These are phyloP conservation scores for Pagrus major DNA, from an alignment of 2,113 vertebrate species.

Conservation along the genomic window DNA sequence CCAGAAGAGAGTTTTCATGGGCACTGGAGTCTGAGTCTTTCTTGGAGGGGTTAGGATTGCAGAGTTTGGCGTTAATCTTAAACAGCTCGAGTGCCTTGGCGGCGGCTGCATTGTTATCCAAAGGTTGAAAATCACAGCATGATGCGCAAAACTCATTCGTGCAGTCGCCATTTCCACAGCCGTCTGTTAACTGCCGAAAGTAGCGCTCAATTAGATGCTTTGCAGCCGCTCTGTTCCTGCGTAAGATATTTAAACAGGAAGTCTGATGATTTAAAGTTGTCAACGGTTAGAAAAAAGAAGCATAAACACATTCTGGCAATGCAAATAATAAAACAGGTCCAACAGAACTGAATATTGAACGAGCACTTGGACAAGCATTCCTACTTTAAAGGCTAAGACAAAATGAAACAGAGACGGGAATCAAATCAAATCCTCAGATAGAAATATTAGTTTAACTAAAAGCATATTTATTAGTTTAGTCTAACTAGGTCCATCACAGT, in stretches of 20 bases:
- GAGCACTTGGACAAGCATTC: not conserved
- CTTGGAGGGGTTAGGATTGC: conserved; percentile 95
- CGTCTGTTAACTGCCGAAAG: conserved; percentile 99
- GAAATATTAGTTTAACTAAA: conserved; percentile 6
- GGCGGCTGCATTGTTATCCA: conserved; percentile 98
- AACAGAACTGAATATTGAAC: not conserved
- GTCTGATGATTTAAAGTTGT: conserved; percentile 80
- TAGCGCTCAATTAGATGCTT: conserved; percentile 99
- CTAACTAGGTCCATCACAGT: not conserved
- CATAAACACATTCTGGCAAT: not conserved
- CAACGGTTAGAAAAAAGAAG: not conserved
- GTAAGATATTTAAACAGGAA: conserved; percentile 87
- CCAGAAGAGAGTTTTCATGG: conserved; percentile 86
- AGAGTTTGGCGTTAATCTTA: conserved; percentile 98
- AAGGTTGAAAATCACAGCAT: conserved; percentile 91
- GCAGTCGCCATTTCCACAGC: conserved; percentile 99
- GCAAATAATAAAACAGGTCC: not conserved
- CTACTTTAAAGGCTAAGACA: not conserved
- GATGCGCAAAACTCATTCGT: conserved; percentile 99
- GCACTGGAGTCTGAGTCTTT: conserved; percentile 91
- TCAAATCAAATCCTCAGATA: not conserved
- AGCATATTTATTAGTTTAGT: too few species aligned
- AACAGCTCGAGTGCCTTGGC: conserved; percentile 98
- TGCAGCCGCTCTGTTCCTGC: conserved; percentile 99
- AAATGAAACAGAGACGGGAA: not conserved